A percentile compares a stretch with the other conserved stretches of the same genome.
phyloP scores from a whole-genome alignment of 2,797 vertebrate species.

The Hephaestus fuliginosus region DNA sequence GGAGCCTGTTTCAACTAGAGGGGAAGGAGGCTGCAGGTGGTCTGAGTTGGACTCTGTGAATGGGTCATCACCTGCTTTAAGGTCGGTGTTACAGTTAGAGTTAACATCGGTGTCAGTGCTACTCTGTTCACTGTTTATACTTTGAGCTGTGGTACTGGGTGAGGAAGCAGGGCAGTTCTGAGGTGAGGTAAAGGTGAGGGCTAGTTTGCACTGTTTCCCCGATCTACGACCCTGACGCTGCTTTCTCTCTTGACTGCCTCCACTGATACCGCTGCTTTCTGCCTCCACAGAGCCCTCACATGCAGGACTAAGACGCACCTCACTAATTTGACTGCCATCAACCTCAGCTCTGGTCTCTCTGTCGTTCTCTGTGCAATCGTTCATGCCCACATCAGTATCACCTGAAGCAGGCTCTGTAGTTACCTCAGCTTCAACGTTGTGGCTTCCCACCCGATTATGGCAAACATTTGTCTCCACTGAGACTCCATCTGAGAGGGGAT shows the following conservation, averaged over 20 bases:
- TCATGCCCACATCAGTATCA: slow-evolving; percentile 11
- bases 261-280: slow-evolving; percentile 43
- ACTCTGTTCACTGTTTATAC: slow-evolving; percentile 16
- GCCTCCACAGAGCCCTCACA: slow-evolving; percentile 59
- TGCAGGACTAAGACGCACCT: slow-evolving; percentile 49
- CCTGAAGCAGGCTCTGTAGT: neutral
- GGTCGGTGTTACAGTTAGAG: slow-evolving; percentile 7
- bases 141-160: slow-evolving; percentile 18
- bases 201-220: slow-evolving; percentile 88
- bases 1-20: slow-evolving; percentile 24
- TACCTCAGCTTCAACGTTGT: slow-evolving; percentile 1
- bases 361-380: slow-evolving; percentile 1
- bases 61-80: slow-evolving; percentile 24
- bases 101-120: slow-evolving; percentile 3
- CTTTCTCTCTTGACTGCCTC: slow-evolving; percentile 80
- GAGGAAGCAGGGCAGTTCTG: slow-evolving; percentile 75
- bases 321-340: slow-evolving; percentile 27
- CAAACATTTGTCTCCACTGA: slow-evolving; percentile 16
- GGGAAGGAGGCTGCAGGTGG: slow-evolving; percentile 2
- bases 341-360: slow-evolving; percentile 18
- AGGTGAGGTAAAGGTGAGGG: slow-evolving; percentile 86
- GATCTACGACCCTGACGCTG: slow-evolving; percentile 81
- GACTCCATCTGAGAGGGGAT: slow-evolving; percentile 5
- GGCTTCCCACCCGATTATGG: slow-evolving; percentile 11
- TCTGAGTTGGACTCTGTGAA: slow-evolving; percentile 4